Evolutionary conservation across 1,140 invertebrate genomes (phyloP).

Genomic region (Hermetia illucens): DNA sequence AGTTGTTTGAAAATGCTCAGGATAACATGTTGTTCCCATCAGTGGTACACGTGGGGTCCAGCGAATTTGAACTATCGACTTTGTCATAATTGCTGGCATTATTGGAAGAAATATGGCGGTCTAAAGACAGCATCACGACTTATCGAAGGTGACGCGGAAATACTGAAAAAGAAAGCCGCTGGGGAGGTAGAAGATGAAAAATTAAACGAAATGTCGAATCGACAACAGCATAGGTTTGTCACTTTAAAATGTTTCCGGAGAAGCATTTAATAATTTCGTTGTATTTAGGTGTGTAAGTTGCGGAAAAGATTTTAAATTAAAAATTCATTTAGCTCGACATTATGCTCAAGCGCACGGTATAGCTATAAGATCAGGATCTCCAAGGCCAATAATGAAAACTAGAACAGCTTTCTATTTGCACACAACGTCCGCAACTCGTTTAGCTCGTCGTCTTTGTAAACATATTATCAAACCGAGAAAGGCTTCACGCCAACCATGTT

Average conservation of each 20-base stretch:
- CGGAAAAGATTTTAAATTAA: conserved; percentile 88
- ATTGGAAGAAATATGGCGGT: conserved; percentile 98
- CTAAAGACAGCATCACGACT: conserved; percentile 57
- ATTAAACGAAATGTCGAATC: conserved; percentile 31
- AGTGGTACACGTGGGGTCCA: conserved; percentile 96
- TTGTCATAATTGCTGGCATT: conserved; percentile 87
- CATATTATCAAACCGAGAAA: conserved; percentile 71
- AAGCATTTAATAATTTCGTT: not conserved
- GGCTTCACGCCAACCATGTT: conserved; percentile 75
- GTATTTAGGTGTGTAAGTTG: conserved; percentile 64
- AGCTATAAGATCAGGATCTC: conserved; percentile 53
- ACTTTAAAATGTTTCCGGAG: not conserved
- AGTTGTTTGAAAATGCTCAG: not conserved
- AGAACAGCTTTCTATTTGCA: conserved; percentile 88
- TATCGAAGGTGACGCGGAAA: conserved; percentile 37
- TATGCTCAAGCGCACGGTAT: conserved; percentile 80
- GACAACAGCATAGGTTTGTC: conserved; percentile 26
- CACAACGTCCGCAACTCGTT: conserved; percentile 73
- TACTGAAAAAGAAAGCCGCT: conserved; percentile 36
- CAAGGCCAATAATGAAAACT: conserved; percentile 90
- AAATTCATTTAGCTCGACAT: conserved; percentile 81
- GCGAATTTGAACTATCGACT: conserved; percentile 78
- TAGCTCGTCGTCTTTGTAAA: conserved; percentile 71
- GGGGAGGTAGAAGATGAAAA: conserved; percentile 35
- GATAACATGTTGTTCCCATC: too few species aligned